Conservation (phyloP, 1,140 invertebrate genomes). For the Neotoxoptera formosana region DNA sequence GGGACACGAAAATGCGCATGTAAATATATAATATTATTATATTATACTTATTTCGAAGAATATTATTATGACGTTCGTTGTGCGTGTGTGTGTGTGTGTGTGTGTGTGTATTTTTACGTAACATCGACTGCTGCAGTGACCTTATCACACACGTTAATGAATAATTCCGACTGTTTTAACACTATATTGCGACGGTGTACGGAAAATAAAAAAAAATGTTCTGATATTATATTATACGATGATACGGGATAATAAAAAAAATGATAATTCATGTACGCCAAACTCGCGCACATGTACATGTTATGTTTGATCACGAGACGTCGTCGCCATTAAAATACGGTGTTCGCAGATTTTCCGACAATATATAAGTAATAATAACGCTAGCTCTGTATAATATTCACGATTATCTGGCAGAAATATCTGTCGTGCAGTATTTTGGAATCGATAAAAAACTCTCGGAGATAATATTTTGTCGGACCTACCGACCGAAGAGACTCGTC, state of each 20-base stretch:
- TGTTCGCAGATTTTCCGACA: neutral
- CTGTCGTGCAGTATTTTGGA: too few relatives aligned
- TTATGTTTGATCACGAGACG: neutral
- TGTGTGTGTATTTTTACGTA: neutral
- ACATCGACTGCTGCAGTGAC: neutral
- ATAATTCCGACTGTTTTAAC: neutral
- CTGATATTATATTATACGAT: neutral
- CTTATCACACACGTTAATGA: neutral
- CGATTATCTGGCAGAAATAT: neutral
- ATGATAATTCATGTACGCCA: neutral
- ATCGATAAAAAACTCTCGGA: neutral
- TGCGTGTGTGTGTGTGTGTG: too few relatives aligned
- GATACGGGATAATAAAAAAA: neutral
- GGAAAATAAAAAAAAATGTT: neutral
- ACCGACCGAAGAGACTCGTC: neutral
- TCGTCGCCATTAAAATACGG: neutral
- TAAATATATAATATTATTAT: slow-evolving; percentile 11
- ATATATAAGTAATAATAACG: neutral
- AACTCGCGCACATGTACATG: too few relatives aligned
- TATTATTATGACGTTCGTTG: neutral
- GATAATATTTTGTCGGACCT: neutral
- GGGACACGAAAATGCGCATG: neutral
- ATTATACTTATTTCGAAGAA: neutral
- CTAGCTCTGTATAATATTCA: neutral
- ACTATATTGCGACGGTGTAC: neutral